These are phyloP conservation scores for Antrozous pallidus DNA, from an alignment of 2,797 vertebrate species.

Conservation along the genomic window DNA sequence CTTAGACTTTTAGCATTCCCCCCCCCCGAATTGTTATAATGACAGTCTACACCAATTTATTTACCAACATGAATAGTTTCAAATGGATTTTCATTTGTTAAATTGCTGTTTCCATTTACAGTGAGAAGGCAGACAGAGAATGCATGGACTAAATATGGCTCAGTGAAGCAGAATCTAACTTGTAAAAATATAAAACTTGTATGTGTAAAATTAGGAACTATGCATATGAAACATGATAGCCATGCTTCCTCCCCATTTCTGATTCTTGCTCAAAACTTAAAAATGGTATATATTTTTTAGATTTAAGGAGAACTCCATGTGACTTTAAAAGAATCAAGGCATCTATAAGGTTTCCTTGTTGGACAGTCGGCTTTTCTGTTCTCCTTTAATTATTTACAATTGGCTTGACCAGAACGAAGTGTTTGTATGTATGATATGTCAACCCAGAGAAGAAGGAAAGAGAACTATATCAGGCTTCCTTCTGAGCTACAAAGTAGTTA, in stretches of 20 bases:
- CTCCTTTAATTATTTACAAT: slow-evolving; percentile 86
- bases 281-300: slow-evolving; percentile 27
- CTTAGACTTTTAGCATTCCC: background rate
- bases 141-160: background rate
- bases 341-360: slow-evolving; percentile 83
- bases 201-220: background rate
- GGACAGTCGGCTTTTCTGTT: slow-evolving; percentile 82
- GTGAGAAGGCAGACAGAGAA: background rate
- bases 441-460: slow-evolving; percentile 35
- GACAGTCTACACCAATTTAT: background rate
- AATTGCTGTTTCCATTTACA: background rate
- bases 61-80: slow-evolving; percentile 10
- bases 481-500: slow-evolving; percentile 31
- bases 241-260: background rate
- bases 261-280: slow-evolving; percentile 7
- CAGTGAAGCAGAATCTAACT: background rate
- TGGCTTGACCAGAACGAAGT: slow-evolving; percentile 85
- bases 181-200: background rate
- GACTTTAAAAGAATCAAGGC: slow-evolving; percentile 78
- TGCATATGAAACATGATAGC: background rate
- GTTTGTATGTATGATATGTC: slow-evolving; percentile 73
- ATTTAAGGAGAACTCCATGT: slow-evolving; percentile 64
- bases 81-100: slow-evolving; percentile 4
- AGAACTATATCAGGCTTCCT: background rate
- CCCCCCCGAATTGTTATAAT: background rate